Evolutionary conservation across 2,113 vertebrate species (phyloP), one percentile per base, ranked within the genome.

Genomic region (Muntiacus muntjak): DNA sequence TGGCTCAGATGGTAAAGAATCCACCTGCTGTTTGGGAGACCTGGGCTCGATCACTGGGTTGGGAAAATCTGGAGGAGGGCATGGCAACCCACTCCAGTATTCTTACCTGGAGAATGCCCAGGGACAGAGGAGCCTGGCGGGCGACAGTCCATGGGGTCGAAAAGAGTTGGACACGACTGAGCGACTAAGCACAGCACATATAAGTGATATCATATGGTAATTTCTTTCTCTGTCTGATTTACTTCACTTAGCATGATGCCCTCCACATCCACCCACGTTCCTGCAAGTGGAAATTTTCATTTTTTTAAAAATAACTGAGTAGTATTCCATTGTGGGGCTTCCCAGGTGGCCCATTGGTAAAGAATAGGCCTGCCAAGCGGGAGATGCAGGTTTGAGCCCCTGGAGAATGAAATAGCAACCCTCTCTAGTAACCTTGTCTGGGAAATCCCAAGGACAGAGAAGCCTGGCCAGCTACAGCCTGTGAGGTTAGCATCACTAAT

Each of bases 1-100:
- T 71, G 19, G 67, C 19, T 71, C 67, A 40, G 19, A 40, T 40
- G 67, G 19, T 71, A 19, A 40, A 71, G n/a, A 71, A 71, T 40
- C n/a, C 0, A 0, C 10, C 19, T 40, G n/a, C 67, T 23, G 23
- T 40, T 1, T 23, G 17, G 10, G 67, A 71, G 19, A 71, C 67
- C n/a, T 0, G 19, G n/a, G 67, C 19, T 71, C 10, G 19, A 71
- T 71, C 67, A 23, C 67, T 40, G n/a, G 67, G 19, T 40, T 71
- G n/a, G n/a, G 67, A 40, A 71, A 40, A 71, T 71, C 19, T 71
- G 19, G 67, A 71, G 9, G 10, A 71, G n/a, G 67, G 17, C 64
- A 36, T 36, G 64, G 17, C n/a, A 71, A 71, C 64, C 9, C n/a
- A 36, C 9, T 71, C 64, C 17, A 36, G 64, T 36, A 36, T n/a